Conservation (phyloP, 2,797 vertebrate species). For the Apodemus agrarius region DNA sequence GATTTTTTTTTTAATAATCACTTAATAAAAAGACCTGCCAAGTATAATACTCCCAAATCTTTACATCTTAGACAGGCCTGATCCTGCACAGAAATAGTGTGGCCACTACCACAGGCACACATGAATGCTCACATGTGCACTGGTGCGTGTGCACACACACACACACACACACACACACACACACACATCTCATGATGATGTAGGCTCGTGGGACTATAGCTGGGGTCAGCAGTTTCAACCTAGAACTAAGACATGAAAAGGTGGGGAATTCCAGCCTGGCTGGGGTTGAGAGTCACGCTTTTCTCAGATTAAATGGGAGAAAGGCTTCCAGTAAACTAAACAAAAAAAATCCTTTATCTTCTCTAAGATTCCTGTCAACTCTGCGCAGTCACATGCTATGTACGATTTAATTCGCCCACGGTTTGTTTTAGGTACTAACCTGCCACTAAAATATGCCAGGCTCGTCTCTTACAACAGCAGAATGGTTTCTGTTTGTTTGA, state of each 20-base stretch:
- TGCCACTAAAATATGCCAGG: neutral
- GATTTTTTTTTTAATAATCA: neutral
- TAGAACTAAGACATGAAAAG: neutral
- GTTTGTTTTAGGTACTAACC: neutral
- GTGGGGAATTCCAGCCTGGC: neutral
- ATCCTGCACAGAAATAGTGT: neutral
- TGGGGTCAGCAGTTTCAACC: neutral
- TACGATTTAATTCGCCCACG: neutral
- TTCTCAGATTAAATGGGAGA: neutral
- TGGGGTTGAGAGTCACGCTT: neutral
- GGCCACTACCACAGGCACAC: neutral
- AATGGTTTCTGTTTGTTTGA: neutral
- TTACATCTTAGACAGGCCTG: neutral
- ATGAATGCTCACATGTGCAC: neutral
- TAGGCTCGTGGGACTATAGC: neutral
- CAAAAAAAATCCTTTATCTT: neutral
- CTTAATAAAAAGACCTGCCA: slow-evolving; percentile 3
- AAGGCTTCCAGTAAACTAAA: neutral
- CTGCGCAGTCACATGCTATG: neutral
- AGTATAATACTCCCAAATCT: neutral
- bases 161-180: too few relatives aligned
- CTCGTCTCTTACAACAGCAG: neutral
- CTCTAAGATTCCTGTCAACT: neutral
- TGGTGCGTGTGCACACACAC: too few relatives aligned
- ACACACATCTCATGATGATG: neutral